Base-by-base conservation (phyloP, 2,888 invertebrate genomes). In the Erebia ligea region DNA sequence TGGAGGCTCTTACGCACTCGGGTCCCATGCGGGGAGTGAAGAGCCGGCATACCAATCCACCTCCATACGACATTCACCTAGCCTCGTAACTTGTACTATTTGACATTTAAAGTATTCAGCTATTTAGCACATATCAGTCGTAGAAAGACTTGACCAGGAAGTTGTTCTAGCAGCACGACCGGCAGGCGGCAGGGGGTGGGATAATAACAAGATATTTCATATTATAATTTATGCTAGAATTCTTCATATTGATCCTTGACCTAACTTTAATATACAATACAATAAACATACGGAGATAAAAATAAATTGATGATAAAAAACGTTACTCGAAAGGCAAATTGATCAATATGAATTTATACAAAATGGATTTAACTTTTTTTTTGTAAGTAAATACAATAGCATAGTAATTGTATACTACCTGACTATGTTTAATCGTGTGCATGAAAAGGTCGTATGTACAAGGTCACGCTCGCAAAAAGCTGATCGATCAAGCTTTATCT, bases 91-190 rank as follows among this genome's bases (percentile, higher is more conserved):
- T 74, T 68, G 68, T 78, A 68, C 73, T 59, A 77, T 80, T 80
- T 86, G 85, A 84, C 86, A 87, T 87, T 88, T 85, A 84, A 77
- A 76, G 76, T 80, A 80, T 82, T 83, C 81, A 83, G 82, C 77
- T 77, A 81, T 79, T 78, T 78, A 75, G 74, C 76, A 76, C 74
- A 76, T 74, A 77, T 77, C 63, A 62, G 48, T 50, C 15, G 15
- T 71, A 68, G 69, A 73, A 69, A 67, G 63, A 69, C 45, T 61
- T 25, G 25, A 66, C 68, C 66, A 75, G 75, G 77, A 76, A 76
- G 73, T 66, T 57, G 2, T 15, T 15, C 1, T n/a, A 58, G 34
- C 21, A 21, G 34, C n/a, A 40, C 34, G 64, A 61, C 10, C 42
- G 50, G 21, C 54, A 13, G 25, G 13, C 9, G 50, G 2, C 34